Percentiles rank a stretch among this genome's conserved stretches.
Conservation (phyloP, 2,113 vertebrate species). For the Aspiorhynchus laticeps region DNA sequence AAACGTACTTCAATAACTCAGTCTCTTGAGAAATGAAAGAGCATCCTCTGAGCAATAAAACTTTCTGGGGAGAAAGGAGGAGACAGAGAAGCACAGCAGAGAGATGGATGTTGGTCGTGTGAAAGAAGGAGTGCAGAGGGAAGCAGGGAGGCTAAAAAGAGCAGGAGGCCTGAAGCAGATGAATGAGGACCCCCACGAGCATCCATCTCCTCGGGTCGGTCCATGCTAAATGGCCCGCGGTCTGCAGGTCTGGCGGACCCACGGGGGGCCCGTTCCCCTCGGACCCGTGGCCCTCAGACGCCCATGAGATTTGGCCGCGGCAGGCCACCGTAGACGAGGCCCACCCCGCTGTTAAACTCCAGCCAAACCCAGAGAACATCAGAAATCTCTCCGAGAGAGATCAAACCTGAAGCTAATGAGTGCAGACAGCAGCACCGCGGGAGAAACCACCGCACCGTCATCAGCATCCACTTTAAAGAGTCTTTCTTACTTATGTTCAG, state of each 20-base stretch:
- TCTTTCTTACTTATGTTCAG: not conserved
- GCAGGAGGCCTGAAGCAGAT: conserved; percentile 10
- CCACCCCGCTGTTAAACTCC: conserved; percentile 12
- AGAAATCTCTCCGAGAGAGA: not conserved
- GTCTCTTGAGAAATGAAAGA: not conserved
- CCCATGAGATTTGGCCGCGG: not conserved
- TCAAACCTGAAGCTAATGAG: conserved; percentile 28
- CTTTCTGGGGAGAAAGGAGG: not conserved
- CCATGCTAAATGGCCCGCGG: conserved; percentile 30
- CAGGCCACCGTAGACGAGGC: not conserved
- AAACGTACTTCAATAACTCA: not conserved
- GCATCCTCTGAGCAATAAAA: not conserved
- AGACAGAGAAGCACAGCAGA: not conserved
- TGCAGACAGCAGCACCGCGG: conserved; percentile 14
- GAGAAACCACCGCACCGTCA: not conserved
- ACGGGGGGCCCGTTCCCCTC: conserved; percentile 27
- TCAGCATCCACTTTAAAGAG: not conserved
- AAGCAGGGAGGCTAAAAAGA: conserved; percentile 27
- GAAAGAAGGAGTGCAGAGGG: conserved; percentile 28
- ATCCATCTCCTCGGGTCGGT: conserved; percentile 30
- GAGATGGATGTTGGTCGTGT: not conserved
- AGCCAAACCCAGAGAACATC: conserved; percentile 25
- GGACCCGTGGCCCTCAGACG: not conserved
- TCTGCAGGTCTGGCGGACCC: conserved; percentile 28
- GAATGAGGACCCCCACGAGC: not conserved